Base-by-base conservation (phyloP, 2,113 vertebrate genomes). In the Austrofundulus limnaeus region DNA sequence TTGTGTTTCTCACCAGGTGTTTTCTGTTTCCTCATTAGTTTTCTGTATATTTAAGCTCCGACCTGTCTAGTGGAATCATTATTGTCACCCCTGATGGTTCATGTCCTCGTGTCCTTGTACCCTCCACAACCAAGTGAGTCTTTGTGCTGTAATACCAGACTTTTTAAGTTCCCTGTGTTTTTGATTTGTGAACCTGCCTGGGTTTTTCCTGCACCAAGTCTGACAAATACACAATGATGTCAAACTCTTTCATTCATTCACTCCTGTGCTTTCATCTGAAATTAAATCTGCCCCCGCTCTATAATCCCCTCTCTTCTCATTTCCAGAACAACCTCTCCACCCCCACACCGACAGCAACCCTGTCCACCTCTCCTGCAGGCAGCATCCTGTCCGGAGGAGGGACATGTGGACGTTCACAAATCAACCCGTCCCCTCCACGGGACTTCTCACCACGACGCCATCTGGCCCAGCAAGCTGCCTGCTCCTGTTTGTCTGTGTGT, bases 391-490 rank as follows among this genome's bases (percentile, higher is more conserved):
- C 75, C 59, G 64, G 61, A 70, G 70, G 78, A 68, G 49, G 55
- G 73, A 68, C 57, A 17, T 17, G 66, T 63, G 79, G 80, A 84
- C 75, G 78, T 82, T 86, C 87, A 84, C 25, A 43, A 78, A 88
- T 84, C 83, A 77, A 75, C 14, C 79, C 82, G 63, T 63, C 53
- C 83, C 67, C 70, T 80, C 77, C 49, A 72, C 58, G 55, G 66
- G 42, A 55, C 77, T 61, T 21, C 82, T 74, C 57, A 43, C 86
- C 88, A 85, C 85, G 83, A 84, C 69, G 83, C 92, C 92, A 93
- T 93, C 92, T 93, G 92, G 84, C 85, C 66, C 71, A 72, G 72
- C 83, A 87, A 91, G 90, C 89, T 91, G 90, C 79, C 82, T 74
- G 42, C 50, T 25, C 45, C 55, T 19, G 41, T 31, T 8, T 48